A percentile compares a stretch with the other conserved stretches of the same genome.
Evolutionary conservation across 2,888 invertebrate genomes (phyloP).

Genomic region (Sclerodermus sp.): DNA sequence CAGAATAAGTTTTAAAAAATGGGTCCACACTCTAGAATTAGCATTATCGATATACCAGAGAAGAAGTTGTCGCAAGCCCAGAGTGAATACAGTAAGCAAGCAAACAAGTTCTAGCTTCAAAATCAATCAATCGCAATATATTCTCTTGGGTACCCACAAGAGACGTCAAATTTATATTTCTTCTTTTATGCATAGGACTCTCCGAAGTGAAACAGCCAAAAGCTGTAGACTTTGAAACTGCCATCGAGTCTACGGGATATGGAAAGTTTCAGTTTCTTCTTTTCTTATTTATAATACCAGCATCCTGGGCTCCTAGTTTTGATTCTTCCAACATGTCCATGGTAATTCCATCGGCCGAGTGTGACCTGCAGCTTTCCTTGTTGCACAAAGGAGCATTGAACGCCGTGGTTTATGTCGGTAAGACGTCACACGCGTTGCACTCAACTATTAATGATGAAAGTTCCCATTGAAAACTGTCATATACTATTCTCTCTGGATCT

Average conservation of each 20-base stretch:
- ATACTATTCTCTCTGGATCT: too few species aligned
- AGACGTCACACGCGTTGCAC: too few species aligned
- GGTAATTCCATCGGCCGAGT: slow-evolving; percentile 74
- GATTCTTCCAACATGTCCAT: slow-evolving; percentile 73
- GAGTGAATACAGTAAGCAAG: slow-evolving; percentile 17
- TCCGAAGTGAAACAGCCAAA: slow-evolving; percentile 8
- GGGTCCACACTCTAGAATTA: slow-evolving; percentile 12
- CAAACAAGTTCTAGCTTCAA: not conserved
- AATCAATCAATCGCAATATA: too few species aligned
- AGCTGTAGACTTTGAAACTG: slow-evolving; percentile 70
- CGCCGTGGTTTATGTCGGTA: slow-evolving; percentile 72
- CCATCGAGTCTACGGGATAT: slow-evolving; percentile 68
- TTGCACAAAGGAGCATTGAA: slow-evolving; percentile 73
- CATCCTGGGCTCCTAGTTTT: slow-evolving; percentile 69
- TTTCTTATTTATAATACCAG: slow-evolving; percentile 65
- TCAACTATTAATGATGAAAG: too few species aligned
- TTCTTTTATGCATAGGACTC: not conserved
- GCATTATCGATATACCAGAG: slow-evolving; percentile 8
- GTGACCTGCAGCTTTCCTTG: slow-evolving; percentile 69
- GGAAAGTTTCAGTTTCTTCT: slow-evolving; percentile 70
- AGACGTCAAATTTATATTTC: not conserved
- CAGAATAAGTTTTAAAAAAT: not conserved
- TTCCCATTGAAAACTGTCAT: too few species aligned
- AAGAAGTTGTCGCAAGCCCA: slow-evolving; percentile 5
- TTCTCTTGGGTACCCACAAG: too few species aligned